Percentiles rank a stretch among this genome's conserved stretches.
These are phyloP conservation scores for Actinostola sp. DNA, from an alignment of 92 coral and sea anemone genomes.

Conservation along the genomic window DNA sequence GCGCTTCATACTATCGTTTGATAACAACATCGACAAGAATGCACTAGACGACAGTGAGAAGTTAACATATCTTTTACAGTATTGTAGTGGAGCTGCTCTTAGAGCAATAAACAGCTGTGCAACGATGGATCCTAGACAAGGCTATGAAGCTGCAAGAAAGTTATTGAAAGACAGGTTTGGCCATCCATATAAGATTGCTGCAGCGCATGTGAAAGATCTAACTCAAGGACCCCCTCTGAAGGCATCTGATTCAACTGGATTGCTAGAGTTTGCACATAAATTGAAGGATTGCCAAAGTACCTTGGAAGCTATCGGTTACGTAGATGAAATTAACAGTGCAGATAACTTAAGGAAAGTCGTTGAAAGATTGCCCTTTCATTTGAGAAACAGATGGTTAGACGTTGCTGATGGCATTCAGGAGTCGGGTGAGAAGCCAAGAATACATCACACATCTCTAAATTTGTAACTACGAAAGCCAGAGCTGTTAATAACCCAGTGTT, in stretches of 20 bases:
- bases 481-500: slow-evolving; percentile 37
- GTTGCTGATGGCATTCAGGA: slow-evolving; percentile 2
- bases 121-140: slow-evolving; percentile 15
- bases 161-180: slow-evolving; percentile 43
- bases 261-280: slow-evolving; percentile 15
- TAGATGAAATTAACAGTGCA: slow-evolving; percentile 38
- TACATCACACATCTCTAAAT: slow-evolving; percentile 23
- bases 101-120: slow-evolving; percentile 26
- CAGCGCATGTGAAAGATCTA: neutral
- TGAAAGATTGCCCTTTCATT: slow-evolving; percentile 30
- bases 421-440: slow-evolving; percentile 17
- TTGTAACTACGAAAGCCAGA: slow-evolving; percentile 24
- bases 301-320: slow-evolving; percentile 31
- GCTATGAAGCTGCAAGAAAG: slow-evolving; percentile 24
- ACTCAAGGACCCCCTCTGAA: slow-evolving; percentile 23
- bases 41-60: slow-evolving; percentile 2
- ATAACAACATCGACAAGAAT: slow-evolving; percentile 15
- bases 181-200: slow-evolving; percentile 24
- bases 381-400: slow-evolving; percentile 28
- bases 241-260: slow-evolving; percentile 6
- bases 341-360: slow-evolving; percentile 32
- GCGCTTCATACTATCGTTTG: slow-evolving; percentile 15
- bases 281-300: slow-evolving; percentile 34
- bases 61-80: slow-evolving; percentile 29
- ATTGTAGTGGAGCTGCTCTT: slow-evolving; percentile 32